phyloP scores from a whole-genome alignment of 2,888 invertebrate species.

The Ctena decussata region DNA sequence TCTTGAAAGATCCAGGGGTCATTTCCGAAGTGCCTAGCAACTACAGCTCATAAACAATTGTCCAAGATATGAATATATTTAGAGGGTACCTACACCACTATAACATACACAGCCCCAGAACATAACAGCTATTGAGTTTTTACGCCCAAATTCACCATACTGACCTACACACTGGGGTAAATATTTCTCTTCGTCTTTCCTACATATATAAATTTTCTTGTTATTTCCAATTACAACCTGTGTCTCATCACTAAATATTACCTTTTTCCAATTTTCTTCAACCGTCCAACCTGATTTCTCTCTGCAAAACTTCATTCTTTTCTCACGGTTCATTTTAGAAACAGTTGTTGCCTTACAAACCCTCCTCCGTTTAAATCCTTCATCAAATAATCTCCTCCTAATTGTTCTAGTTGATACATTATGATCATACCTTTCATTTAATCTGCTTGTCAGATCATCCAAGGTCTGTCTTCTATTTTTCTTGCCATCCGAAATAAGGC shows the following conservation, averaged over 20 bases:
- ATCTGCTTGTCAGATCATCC: not conserved
- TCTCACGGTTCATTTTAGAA: not conserved
- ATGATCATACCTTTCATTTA: not conserved
- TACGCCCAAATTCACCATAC: not conserved
- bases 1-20: not conserved
- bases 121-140: not conserved
- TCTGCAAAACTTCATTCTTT: not conserved
- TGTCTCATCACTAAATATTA: conserved; percentile 6
- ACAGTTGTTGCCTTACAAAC: not conserved
- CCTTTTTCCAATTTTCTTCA: not conserved
- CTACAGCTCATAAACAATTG: not conserved
- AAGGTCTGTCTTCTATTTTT: not conserved
- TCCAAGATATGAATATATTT: not conserved
- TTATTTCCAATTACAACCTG: not conserved
- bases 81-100: not conserved
- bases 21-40: not conserved
- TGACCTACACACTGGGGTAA: not conserved
- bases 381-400: not conserved
- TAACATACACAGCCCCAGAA: not conserved
- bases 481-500: not conserved
- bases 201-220: not conserved
- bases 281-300: not conserved
- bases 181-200: not conserved
- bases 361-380: not conserved
- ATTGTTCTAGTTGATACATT: not conserved